Conservation (phyloP, 1,140 invertebrate species). For the Heterodera schachtii region DNA sequence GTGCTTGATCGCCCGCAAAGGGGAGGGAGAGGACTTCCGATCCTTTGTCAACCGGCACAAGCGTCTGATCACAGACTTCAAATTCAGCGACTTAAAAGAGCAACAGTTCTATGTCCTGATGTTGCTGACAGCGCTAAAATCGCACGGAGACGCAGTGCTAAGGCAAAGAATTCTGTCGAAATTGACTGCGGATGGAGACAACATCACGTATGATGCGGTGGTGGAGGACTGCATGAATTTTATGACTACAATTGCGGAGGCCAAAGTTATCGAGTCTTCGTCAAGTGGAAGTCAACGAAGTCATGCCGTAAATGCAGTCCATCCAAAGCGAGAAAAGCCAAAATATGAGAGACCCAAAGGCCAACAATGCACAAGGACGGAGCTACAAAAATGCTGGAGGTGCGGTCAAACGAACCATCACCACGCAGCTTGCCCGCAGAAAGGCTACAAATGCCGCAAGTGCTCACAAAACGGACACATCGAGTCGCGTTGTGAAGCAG, state of each 20-base stretch:
- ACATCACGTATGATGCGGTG: neutral
- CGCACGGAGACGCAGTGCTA: neutral
- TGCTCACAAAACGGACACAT: neutral
- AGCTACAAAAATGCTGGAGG: neutral
- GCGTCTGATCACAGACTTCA: neutral
- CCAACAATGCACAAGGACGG: neutral
- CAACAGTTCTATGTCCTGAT: constrained; percentile 3
- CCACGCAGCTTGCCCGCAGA: neutral
- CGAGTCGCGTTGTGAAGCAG: neutral
- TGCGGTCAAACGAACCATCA: neutral
- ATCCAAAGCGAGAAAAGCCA: neutral
- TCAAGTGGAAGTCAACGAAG: neutral
- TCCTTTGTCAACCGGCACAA: neutral
- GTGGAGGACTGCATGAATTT: neutral
- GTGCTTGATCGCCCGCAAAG: neutral
- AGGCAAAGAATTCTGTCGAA: neutral
- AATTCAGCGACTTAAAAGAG: neutral
- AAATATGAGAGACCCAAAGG: neutral
- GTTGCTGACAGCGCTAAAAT: neutral
- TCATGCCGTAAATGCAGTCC: neutral
- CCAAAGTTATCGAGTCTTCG: neutral
- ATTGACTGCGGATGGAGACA: neutral
- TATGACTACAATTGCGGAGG: too few relatives aligned
- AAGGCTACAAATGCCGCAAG: neutral
- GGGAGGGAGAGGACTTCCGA: neutral